Conservation (phyloP, 2,113 vertebrate genomes). For the Anguilla rostrata region DNA sequence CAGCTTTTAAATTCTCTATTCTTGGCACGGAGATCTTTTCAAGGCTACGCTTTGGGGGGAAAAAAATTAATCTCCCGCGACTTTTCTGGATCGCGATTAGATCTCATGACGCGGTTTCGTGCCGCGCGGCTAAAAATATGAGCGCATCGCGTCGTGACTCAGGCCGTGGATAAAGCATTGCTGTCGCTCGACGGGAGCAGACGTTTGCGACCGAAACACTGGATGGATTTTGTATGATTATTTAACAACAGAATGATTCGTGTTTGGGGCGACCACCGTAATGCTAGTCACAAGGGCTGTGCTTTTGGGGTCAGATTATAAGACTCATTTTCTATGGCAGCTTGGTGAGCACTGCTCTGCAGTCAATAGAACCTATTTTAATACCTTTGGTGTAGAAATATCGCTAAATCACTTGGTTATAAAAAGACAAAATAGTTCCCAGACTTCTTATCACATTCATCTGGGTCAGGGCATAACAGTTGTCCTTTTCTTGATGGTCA, state of each 20-base stretch:
- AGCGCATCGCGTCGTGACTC: background rate
- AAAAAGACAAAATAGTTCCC: no score
- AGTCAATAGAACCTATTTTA: background rate
- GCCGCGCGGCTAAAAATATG: background rate
- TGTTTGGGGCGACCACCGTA: background rate
- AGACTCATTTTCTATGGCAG: background rate
- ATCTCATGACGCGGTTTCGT: background rate
- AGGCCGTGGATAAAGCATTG: background rate
- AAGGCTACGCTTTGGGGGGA: background rate
- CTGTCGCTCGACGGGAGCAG: background rate
- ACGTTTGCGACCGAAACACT: background rate
- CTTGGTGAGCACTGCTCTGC: background rate
- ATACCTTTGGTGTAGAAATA: background rate
- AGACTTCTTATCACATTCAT: no score
- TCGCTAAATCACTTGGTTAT: no score
- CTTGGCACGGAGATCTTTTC: background rate
- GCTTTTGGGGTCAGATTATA: background rate
- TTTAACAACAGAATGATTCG: background rate
- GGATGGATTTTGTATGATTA: background rate
- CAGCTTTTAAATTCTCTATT: background rate
- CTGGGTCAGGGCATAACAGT: no score
- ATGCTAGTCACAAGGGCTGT: background rate
- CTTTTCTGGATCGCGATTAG: background rate
- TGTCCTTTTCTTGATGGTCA: no score
- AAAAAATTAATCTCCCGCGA: background rate